Evolutionary conservation across 2,797 vertebrate genomes (phyloP).

Genomic region (Hozukius guyotensis): DNA sequence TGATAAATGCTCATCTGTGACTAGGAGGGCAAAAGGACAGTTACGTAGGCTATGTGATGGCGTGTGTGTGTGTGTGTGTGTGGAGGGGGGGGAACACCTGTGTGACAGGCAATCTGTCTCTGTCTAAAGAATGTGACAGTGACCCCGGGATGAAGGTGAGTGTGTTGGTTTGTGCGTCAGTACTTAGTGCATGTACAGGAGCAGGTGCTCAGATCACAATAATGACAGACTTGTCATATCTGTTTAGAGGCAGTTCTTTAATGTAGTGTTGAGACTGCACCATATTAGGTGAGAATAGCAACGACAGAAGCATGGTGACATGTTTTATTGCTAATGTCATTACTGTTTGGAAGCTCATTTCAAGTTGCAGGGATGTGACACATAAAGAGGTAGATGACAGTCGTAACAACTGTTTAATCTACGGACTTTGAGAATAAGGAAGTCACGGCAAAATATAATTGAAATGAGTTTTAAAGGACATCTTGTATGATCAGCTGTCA

Average conservation of each 20-base stretch:
- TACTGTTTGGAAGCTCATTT: not conserved
- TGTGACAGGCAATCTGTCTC: slow-evolving; percentile 66
- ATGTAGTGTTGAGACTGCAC: not conserved
- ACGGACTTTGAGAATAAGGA: not conserved
- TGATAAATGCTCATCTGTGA: slow-evolving; percentile 1
- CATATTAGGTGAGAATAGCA: slow-evolving; percentile 3
- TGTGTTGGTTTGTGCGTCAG: slow-evolving; percentile 28
- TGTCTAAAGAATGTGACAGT: slow-evolving; percentile 74
- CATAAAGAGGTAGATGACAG: not conserved
- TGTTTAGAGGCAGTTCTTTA: slow-evolving; percentile 9
- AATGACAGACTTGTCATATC: slow-evolving; percentile 25
- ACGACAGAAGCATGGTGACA: not conserved
- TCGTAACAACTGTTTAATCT: not conserved
- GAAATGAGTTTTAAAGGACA: not conserved
- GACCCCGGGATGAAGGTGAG: slow-evolving; percentile 71
- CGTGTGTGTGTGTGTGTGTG: not conserved
- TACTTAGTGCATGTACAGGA: slow-evolving; percentile 16
- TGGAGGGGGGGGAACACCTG: slow-evolving; percentile 61
- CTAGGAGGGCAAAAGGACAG: slow-evolving; percentile 18
- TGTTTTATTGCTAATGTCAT: not conserved
- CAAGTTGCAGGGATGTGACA: not conserved
- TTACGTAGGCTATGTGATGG: not conserved
- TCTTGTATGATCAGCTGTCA: too few relatives aligned
- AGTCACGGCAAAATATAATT: not conserved
- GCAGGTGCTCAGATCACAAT: slow-evolving; percentile 54